Percentiles rank a stretch among this genome's conserved stretches.
Conservation (phyloP, 2,113 vertebrate species). For the Xiphias gladius region DNA sequence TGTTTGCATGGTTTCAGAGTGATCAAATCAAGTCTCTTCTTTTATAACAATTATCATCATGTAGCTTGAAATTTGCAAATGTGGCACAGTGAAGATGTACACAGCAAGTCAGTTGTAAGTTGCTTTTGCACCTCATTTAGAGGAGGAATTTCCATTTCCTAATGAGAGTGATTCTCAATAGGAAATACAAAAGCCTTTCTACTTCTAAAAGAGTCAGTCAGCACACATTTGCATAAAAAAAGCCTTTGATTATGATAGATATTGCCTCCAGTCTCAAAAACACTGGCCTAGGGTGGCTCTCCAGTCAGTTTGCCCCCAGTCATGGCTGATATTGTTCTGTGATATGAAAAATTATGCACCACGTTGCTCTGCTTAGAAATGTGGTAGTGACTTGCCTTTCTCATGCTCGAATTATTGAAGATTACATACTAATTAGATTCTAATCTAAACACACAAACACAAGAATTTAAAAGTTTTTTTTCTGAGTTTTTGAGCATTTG, state of each 20-base stretch:
- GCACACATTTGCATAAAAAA: constrained; percentile 80
- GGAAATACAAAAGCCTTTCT: constrained; percentile 73
- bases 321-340: constrained; percentile 72
- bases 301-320: constrained; percentile 75
- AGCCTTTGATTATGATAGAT: constrained; percentile 80
- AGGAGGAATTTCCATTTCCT: constrained; percentile 69
- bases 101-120: constrained; percentile 36
- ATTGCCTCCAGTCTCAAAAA: constrained; percentile 75
- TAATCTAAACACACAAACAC: constrained; percentile 61
- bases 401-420: constrained; percentile 57
- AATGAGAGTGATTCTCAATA: constrained; percentile 75
- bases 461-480: constrained; percentile 10
- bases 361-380: constrained; percentile 41
- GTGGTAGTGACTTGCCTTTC: constrained; percentile 47
- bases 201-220: constrained; percentile 78
- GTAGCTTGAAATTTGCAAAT: constrained; percentile 35
- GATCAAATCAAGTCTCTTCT: constrained; percentile 24
- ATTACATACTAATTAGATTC: constrained; percentile 68
- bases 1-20: background rate
- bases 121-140: constrained; percentile 67
- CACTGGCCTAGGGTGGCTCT: constrained; percentile 77
- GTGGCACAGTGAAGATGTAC: constrained; percentile 40
- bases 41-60: constrained; percentile 28
- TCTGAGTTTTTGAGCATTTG: constrained; percentile 26
- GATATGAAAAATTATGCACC: constrained; percentile 67